These are phyloP conservation scores for Lasiurus borealis DNA, from an alignment of 2,113 vertebrate species.

Conservation along the genomic window DNA sequence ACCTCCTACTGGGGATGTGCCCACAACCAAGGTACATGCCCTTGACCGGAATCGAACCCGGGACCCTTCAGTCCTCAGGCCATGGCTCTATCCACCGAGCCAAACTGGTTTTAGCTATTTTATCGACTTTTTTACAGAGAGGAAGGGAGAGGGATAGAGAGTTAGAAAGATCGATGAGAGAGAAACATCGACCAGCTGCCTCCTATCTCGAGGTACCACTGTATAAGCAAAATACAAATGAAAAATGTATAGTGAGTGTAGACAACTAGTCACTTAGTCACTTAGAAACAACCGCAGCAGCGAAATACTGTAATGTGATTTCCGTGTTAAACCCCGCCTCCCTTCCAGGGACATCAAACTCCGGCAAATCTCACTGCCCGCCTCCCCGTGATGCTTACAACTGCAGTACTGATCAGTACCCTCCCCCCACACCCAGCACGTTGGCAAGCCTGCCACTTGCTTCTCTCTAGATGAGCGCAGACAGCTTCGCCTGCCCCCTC, in stretches of 20 bases:
- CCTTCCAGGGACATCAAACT: neutral
- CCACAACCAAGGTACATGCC: no score
- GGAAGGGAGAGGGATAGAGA: no score
- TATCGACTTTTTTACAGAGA: no score
- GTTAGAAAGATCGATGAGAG: no score
- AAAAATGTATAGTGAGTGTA: neutral
- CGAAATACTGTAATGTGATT: neutral
- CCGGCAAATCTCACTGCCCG: neutral
- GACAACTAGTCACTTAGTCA: neutral
- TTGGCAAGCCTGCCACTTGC: constrained; percentile 15
- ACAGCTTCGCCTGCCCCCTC: constrained; percentile 75
- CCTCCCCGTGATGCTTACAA: constrained; percentile 32
- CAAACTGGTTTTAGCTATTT: no score
- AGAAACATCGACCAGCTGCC: no score
- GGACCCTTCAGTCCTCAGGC: no score
- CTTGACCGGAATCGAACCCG: no score
- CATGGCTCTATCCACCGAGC: no score
- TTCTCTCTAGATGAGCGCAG: neutral
- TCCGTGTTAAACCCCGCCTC: neutral
- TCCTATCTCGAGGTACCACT: no score
- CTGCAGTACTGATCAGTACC: constrained; percentile 20
- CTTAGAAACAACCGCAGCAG: neutral
- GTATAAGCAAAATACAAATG: neutral
- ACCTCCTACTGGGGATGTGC: no score
- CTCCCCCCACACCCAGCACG: neutral